These are phyloP conservation scores for Enteromius fasciolatus DNA, from an alignment of 2,797 vertebrate genomes.

Conservation along the genomic window DNA sequence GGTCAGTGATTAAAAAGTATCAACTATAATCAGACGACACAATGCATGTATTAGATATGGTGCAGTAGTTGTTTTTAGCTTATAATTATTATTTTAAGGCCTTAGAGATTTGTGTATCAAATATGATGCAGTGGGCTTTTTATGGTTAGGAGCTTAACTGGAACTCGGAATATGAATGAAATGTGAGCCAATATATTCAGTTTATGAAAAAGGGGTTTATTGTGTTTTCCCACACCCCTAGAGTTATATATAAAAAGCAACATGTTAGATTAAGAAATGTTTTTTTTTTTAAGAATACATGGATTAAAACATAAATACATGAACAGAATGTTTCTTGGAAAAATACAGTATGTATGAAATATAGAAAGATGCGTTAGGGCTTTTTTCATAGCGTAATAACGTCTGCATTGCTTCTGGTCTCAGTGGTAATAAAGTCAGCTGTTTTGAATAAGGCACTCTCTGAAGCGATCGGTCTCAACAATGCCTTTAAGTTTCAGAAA, in stretches of 20 bases:
- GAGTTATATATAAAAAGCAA: conserved; percentile 67
- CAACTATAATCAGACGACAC: neutral
- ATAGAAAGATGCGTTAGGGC: conserved; percentile 67
- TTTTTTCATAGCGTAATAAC: conserved; percentile 66
- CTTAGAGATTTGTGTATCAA: neutral
- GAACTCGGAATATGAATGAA: conserved; percentile 16
- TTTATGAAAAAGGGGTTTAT: conserved; percentile 77
- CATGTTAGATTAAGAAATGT: conserved; percentile 68
- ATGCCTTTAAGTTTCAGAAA: conserved; percentile 52
- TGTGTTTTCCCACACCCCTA: conserved; percentile 68
- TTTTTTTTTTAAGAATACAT: conserved; percentile 64
- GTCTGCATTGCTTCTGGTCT: conserved; percentile 50
- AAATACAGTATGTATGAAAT: conserved; percentile 64
- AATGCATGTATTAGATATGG: neutral
- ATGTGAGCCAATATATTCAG: conserved; percentile 42
- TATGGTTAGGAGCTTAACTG: neutral
- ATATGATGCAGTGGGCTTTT: neutral
- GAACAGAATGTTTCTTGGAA: conserved; percentile 58
- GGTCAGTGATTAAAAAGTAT: neutral
- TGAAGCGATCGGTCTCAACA: conserved; percentile 43
- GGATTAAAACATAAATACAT: conserved; percentile 79
- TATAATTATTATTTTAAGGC: neutral
- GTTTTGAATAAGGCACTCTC: conserved; percentile 66
- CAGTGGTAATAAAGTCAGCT: conserved; percentile 54
- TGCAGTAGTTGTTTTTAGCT: neutral